Conservation (phyloP, 2,888 invertebrate species). For the Caenorhabditis drosophilae region DNA sequence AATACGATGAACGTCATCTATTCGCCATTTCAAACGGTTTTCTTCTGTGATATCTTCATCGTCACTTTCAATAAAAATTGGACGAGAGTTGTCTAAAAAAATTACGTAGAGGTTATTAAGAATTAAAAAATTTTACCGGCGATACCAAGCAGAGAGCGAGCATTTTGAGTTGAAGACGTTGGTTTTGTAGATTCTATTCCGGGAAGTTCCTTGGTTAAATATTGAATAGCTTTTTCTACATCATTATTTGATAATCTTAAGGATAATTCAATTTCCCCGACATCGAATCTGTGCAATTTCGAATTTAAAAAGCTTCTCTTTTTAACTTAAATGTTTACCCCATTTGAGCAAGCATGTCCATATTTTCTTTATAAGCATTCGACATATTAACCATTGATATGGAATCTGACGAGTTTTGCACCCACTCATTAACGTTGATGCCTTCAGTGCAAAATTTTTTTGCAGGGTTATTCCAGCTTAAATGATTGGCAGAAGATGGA, state of each 20-base stretch:
- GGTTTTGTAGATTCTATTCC: conserved; percentile 24
- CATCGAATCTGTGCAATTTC: conserved; percentile 17
- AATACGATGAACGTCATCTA: conserved; percentile 5
- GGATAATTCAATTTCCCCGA: conserved; percentile 25
- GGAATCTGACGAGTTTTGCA: conserved; percentile 12
- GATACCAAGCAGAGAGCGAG: background rate
- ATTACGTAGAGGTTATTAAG: no score
- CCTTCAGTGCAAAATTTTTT: conserved; percentile 38
- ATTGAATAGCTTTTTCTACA: conserved; percentile 29
- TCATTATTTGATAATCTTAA: conserved; percentile 32
- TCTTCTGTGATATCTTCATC: conserved; percentile 23
- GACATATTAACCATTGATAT: conserved; percentile 13
- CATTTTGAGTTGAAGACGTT: background rate
- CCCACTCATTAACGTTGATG: conserved; percentile 21
- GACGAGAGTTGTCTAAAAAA: no score
- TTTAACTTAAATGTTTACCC: conserved; percentile 12
- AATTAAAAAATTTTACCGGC: no score
- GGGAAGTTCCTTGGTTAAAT: conserved; percentile 26
- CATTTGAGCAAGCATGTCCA: conserved; percentile 21
- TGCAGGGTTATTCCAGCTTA: conserved; percentile 25
- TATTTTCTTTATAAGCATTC: conserved; percentile 18
- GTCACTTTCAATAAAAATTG: conserved; percentile 23
- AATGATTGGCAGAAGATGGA: conserved; percentile 7
- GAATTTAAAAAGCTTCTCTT: background rate
- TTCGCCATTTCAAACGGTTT: conserved; percentile 11